Evolutionary conservation across 2,113 vertebrate genomes (phyloP), one percentile per base, ranked within the genome.

Genomic region (Spheniscus mendiculus): DNA sequence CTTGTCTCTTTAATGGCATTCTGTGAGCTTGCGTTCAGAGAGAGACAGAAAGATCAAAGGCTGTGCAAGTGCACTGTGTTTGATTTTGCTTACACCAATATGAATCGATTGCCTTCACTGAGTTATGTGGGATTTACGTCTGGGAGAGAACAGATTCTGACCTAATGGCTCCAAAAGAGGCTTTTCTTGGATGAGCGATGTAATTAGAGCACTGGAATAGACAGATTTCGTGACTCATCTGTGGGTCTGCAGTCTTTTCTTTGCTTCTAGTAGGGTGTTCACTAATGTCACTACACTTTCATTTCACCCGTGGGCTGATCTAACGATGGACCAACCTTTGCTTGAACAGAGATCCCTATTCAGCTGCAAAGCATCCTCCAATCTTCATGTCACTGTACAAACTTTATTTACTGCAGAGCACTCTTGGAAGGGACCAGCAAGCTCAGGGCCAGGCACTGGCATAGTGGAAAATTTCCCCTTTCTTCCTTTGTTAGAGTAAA

Each of bases 191-290:
- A 93, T 96, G 89, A 97, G 85, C 95, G 93, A 97, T 95, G 90
- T 97, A 95, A 97, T 97, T 96, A 97, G 94, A 97, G 78, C 93
- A 96, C 87, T 96, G 91, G 78, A 96, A 96, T 73, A 95, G 94
- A 84, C 77, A 94, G 91, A 70, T 91, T 96, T 97, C 0, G 9
- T 97, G 96, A 97, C 86, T 96, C 94, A 97, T 97, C 91, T 91
- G 91, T 96, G 95, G 96, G 89, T 96, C 95, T 96, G 81, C 78
- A 87, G 95, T 85, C 87, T 95, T 92, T 55, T 93, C 83, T 95
- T 90, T 87, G 77, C 65, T 87, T 94, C 91, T 97, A 72, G 70
- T 96, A 76, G 87, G 70, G 89, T 93, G 81, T 85, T 91, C 66
- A 50, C 96, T 93, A 94, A 83, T 93, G 94, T 97, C 81, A 94